A percentile compares a stretch with the other conserved stretches of the same genome.
These are phyloP conservation scores for Hypocryptadius cinnamomeus DNA, from an alignment of 2,113 vertebrate species.

Conservation along the genomic window DNA sequence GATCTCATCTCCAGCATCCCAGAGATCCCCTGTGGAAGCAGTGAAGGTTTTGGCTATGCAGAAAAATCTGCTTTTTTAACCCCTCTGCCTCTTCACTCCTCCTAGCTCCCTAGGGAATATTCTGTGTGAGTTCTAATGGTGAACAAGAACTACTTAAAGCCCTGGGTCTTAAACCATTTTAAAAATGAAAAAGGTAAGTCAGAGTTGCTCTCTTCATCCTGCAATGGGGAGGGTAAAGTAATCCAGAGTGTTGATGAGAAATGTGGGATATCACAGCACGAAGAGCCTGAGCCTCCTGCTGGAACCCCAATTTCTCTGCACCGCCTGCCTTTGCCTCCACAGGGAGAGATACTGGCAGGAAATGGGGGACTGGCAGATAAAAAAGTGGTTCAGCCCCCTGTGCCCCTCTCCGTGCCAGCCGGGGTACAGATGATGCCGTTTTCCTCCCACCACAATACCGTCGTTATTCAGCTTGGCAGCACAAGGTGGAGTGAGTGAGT, in stretches of 20 bases:
- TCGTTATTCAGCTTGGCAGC: slow-evolving; percentile 38
- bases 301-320: not conserved
- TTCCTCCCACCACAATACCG: not conserved
- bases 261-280: fast-evolving
- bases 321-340: fast-evolving
- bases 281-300: not conserved
- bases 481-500: slow-evolving; percentile 40
- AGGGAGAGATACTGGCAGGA: not conserved
- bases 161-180: not conserved
- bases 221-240: not conserved
- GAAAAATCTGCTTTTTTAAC: not conserved
- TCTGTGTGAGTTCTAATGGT: not conserved
- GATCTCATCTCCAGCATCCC: not conserved
- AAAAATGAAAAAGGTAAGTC: not conserved
- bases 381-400: not conserved
- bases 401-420: not conserved
- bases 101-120: not conserved
- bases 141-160: not conserved
- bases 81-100: not conserved
- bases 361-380: not conserved
- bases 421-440: not conserved
- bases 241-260: not conserved
- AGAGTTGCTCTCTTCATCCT: not conserved
- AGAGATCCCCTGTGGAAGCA: not conserved
- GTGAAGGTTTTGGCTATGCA: not conserved